A percentile compares a stretch with the other conserved stretches of the same genome.
Conservation (phyloP, 2,888 invertebrate genomes). For the Andricus quercusramuli region DNA sequence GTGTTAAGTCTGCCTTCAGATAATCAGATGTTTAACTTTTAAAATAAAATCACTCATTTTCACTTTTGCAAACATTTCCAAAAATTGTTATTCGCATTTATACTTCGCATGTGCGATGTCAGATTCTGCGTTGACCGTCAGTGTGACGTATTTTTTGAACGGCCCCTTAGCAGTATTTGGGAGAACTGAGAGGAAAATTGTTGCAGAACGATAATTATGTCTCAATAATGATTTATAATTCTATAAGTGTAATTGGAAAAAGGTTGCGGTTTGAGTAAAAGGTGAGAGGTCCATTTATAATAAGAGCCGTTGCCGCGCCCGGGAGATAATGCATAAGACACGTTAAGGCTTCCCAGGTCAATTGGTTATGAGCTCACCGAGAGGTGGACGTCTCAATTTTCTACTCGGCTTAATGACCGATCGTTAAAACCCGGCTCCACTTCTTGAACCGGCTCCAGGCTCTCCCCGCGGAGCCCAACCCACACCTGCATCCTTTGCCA, state of each 20-base stretch:
- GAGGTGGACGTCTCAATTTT: constrained; percentile 75
- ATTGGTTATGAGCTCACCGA: constrained; percentile 66
- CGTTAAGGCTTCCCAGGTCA: constrained; percentile 67
- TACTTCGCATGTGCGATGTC: no score
- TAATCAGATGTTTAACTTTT: no score
- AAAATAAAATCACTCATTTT: no score
- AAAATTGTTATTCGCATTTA: no score
- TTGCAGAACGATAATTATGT: background rate
- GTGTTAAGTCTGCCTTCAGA: no score
- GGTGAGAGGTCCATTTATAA: constrained; percentile 18
- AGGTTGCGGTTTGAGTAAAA: constrained; percentile 10
- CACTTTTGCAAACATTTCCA: no score
- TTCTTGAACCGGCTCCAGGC: constrained; percentile 68
- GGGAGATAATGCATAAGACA: constrained; percentile 68
- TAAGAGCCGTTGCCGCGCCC: constrained; percentile 54
- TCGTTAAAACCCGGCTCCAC: constrained; percentile 73
- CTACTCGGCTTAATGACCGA: constrained; percentile 75
- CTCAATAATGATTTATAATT: constrained; percentile 16
- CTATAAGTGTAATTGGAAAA: constrained; percentile 21
- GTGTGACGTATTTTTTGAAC: no score
- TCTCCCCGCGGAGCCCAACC: constrained; percentile 44
- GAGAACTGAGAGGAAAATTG: background rate
- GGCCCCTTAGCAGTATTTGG: background rate
- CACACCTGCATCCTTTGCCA: constrained; percentile 39
- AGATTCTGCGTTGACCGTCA: no score